Percentiles rank a stretch among this genome's conserved stretches.
Evolutionary conservation across 2,888 invertebrate species (phyloP).

Genomic region (Cosmia pyralina): DNA sequence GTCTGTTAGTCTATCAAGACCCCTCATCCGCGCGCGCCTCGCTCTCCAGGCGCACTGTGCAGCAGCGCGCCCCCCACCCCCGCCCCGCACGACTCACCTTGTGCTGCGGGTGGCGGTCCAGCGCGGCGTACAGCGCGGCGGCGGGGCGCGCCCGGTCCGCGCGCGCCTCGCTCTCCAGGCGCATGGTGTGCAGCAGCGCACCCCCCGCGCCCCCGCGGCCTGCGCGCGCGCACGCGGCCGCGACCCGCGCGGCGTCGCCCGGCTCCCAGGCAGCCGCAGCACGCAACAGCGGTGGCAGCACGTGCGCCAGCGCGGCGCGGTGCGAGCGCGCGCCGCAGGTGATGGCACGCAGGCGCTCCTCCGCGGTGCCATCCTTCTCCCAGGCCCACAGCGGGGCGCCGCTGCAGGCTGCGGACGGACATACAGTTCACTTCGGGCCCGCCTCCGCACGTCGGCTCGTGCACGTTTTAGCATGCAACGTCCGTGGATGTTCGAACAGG

Average conservation of each 20-base stretch:
- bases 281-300: slow-evolving; percentile 61
- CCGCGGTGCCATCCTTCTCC: slow-evolving; percentile 46
- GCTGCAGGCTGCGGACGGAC: slow-evolving; percentile 60
- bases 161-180: slow-evolving; percentile 51
- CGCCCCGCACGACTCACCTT: no score
- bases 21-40: no score
- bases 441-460: background rate
- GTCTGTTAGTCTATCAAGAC: no score
- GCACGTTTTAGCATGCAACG: background rate
- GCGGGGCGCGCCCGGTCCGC: slow-evolving; percentile 16
- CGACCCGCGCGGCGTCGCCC: slow-evolving; percentile 52
- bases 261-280: slow-evolving; percentile 55
- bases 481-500: no score
- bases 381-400: slow-evolving; percentile 67
- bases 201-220: slow-evolving; percentile 47
- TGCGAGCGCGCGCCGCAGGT: slow-evolving; percentile 60
- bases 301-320: slow-evolving; percentile 64
- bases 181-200: slow-evolving; percentile 52
- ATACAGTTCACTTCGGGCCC: background rate
- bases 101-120: slow-evolving; percentile 42
- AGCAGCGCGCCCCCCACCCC: no score
- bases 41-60: no score
- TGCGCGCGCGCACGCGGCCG: slow-evolving; percentile 42
- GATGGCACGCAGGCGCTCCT: slow-evolving; percentile 49
- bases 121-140: slow-evolving; percentile 37